phyloP scores from a whole-genome alignment of 2,888 invertebrate genomes.

The Notodonta ziczac region DNA sequence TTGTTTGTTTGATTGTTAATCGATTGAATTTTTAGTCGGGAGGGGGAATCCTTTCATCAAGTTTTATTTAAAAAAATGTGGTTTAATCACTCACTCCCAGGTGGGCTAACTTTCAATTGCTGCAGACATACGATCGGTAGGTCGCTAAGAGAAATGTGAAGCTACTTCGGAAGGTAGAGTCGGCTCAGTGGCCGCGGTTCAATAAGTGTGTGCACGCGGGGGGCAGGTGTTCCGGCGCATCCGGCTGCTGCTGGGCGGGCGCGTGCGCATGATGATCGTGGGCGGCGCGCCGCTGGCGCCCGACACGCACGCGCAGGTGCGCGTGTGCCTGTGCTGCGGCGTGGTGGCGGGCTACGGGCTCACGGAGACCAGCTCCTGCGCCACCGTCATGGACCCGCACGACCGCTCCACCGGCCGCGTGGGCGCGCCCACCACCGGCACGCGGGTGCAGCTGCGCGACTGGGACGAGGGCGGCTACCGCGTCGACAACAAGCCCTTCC shows the following conservation, averaged over 20 bases:
- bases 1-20: no score
- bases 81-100: no score
- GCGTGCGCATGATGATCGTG: conserved; percentile 93
- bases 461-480: conserved; percentile 92
- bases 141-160: no score
- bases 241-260: conserved; percentile 93
- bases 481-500: conserved; percentile 87
- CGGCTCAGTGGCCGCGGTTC: no score
- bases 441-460: conserved; percentile 92
- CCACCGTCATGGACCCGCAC: conserved; percentile 90
- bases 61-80: no score
- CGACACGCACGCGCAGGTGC: conserved; percentile 95
- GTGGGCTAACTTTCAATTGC: no score
- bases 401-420: conserved; percentile 91
- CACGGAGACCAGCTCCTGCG: conserved; percentile 98
- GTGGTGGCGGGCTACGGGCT: conserved; percentile 98
- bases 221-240: conserved; percentile 78
- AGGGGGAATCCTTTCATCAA: no score
- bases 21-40: no score
- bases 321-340: conserved; percentile 94
- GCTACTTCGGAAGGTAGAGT: no score
- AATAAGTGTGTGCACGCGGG: background rate
- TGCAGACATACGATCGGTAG: no score
- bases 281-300: conserved; percentile 98
- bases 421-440: conserved; percentile 94